Evolutionary conservation across 2,888 invertebrate genomes (phyloP), one percentile per base, ranked within the genome.

Genomic region (Tuta absoluta): DNA sequence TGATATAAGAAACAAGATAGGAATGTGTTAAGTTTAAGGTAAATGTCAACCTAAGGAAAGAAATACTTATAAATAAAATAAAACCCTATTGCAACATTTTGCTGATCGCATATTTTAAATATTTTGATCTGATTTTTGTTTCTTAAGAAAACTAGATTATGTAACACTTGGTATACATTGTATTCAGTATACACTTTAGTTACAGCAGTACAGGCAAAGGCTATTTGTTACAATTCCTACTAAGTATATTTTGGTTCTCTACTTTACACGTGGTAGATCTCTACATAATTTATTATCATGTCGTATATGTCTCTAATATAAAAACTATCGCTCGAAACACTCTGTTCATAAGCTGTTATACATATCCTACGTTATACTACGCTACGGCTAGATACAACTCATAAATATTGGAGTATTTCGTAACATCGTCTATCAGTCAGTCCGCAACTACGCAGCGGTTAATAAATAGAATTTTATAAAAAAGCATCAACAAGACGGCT

Each of bases 401-500:
- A 83, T 85, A 87, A 82, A 87, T 83, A 89, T 89, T 85, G 86
- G 88, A 89, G 85, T 89, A 87, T 82, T 84, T 76, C 78, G 77
- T 86, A 89, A 86, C 87, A 84, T 87, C 78, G 78, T 79, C 80
- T 85, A 87, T 90, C 91, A 91, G 91, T 91, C 91, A 74, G 82
- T 73, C 90, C 91, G 89, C 91, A 73, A 72, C 88, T 87, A 89
- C 82, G 79, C 72, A 75, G 89, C 90, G 89, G 88, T 80, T 77
- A 87, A 85, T 89, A 89, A 89, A 89, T 90, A 90, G 85, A 89
- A 81, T 90, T 88, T 89, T 87, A 87, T 88, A 89, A 89, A 90
- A 89, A 91, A 91, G 89, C 91, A 82, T 89, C 84, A 91, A 91
- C 91, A 89, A 89, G 89, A 90, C 89, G 85, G 83, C 91, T 90